These are phyloP conservation scores for Desmodus rotundus DNA, from an alignment of 2,113 vertebrate genomes.

Conservation along the genomic window DNA sequence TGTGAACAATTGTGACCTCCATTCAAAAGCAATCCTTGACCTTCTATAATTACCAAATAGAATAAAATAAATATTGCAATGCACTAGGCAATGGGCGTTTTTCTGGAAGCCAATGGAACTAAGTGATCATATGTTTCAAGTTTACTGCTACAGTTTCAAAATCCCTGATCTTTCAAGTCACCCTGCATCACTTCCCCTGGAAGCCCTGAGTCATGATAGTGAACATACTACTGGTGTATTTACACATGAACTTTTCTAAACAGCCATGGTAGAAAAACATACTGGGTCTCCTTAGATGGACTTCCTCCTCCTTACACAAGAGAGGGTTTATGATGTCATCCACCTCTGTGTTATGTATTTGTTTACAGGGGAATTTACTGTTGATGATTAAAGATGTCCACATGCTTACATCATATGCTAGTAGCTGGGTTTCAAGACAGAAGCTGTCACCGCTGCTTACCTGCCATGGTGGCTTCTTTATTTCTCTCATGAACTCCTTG, in stretches of 20 bases:
- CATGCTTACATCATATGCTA: fast-evolving
- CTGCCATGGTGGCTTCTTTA: neutral
- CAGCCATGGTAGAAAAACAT: neutral
- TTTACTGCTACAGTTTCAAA: neutral
- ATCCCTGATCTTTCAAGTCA: neutral
- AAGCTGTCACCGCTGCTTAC: neutral
- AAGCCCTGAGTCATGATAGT: neutral
- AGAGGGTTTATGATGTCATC: neutral
- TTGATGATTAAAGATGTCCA: neutral
- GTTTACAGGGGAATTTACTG: neutral
- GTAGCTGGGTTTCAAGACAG: neutral
- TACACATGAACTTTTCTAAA: neutral
- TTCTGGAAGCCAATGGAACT: neutral
- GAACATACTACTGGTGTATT: neutral
- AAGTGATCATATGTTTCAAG: neutral
- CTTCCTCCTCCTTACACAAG: neutral
- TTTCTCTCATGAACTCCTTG: neutral
- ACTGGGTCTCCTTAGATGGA: neutral
- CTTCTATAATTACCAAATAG: constrained; percentile 25
- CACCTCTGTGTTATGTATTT: neutral
- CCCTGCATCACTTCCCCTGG: neutral
- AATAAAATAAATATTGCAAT: constrained; percentile 2
- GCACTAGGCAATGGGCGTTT: neutral
- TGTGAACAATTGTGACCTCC: constrained; percentile 7
- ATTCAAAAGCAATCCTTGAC: constrained; percentile 23